These are phyloP conservation scores for Columba janthina DNA, from an alignment of 2,113 vertebrate species.

Conservation along the genomic window DNA sequence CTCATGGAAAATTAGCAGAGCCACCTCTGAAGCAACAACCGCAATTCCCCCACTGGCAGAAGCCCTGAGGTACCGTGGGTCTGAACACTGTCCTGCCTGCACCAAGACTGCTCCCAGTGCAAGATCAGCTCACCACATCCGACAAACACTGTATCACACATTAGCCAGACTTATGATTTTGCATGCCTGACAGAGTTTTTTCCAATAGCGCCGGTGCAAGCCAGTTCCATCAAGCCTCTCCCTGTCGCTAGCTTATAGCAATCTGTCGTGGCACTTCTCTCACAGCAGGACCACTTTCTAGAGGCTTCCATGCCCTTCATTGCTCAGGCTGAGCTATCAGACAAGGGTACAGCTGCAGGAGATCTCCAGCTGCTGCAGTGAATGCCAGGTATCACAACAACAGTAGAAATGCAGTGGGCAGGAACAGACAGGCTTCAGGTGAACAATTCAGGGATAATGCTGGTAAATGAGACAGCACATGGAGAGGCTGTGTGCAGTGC, in stretches of 20 bases:
- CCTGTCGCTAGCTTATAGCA: background rate
- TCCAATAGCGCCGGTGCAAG: background rate
- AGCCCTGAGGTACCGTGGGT: fast-evolving
- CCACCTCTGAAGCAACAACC: background rate
- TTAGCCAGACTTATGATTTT: background rate
- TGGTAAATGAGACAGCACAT: fast-evolving
- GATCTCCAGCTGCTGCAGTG: background rate
- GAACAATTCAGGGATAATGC: background rate
- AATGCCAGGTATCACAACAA: background rate
- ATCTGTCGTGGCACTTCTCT: fast-evolving
- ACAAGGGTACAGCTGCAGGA: background rate
- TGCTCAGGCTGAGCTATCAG: background rate
- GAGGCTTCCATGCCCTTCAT: background rate
- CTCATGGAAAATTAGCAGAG: background rate
- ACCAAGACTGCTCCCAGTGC: fast-evolving
- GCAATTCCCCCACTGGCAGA: background rate
- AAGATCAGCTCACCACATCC: fast-evolving
- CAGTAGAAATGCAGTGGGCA: background rate
- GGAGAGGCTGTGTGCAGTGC: background rate
- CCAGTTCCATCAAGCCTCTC: background rate
- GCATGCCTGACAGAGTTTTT: fast-evolving
- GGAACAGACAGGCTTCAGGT: background rate
- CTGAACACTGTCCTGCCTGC: fast-evolving
- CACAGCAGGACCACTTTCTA: background rate
- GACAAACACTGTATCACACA: background rate